A percentile compares a stretch with the other conserved stretches of the same genome.
These are phyloP conservation scores for Melitaea cinxia DNA, from an alignment of 1,140 invertebrate genomes.

Conservation along the genomic window DNA sequence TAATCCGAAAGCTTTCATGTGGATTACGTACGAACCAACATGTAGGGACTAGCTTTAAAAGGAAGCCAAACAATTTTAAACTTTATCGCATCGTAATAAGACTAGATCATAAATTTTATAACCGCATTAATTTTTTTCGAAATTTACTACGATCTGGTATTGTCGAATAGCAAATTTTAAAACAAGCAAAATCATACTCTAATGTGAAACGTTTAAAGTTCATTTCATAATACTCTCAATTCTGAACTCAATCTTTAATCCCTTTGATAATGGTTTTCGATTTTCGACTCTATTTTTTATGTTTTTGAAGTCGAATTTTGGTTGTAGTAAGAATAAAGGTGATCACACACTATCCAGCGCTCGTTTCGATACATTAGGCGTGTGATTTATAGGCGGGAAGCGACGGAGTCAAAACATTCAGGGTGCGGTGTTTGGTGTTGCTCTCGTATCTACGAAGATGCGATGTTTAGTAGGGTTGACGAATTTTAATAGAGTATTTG, in stretches of 20 bases:
- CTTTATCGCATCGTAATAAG: constrained; percentile 37
- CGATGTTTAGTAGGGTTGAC: constrained; percentile 48
- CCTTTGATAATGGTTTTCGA: background rate
- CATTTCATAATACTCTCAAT: background rate
- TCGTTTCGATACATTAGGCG: constrained; percentile 78
- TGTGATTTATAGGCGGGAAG: constrained; percentile 77
- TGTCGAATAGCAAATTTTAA: constrained; percentile 20
- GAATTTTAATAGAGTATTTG: background rate
- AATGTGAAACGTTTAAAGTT: constrained; percentile 9
- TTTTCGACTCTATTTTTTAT: constrained; percentile 14
- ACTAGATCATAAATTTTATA: background rate
- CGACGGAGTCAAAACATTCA: constrained; percentile 73
- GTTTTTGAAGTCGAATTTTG: constrained; percentile 29
- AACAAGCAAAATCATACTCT: constrained; percentile 14
- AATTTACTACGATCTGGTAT: constrained; percentile 25
- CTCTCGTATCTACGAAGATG: constrained; percentile 23
- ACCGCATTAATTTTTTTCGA: constrained; percentile 4
- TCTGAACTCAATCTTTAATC: constrained; percentile 4
- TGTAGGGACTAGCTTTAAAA: background rate
- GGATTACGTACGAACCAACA: constrained; percentile 59
- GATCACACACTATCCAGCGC: constrained; percentile 53
- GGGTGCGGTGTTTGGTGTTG: constrained; percentile 45
- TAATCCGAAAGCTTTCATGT: constrained; percentile 81
- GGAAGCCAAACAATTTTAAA: constrained; percentile 35
- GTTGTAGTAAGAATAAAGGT: constrained; percentile 37